Base-by-base conservation (phyloP, 2,888 invertebrate species). In the Dromius quadrimaculatus region DNA sequence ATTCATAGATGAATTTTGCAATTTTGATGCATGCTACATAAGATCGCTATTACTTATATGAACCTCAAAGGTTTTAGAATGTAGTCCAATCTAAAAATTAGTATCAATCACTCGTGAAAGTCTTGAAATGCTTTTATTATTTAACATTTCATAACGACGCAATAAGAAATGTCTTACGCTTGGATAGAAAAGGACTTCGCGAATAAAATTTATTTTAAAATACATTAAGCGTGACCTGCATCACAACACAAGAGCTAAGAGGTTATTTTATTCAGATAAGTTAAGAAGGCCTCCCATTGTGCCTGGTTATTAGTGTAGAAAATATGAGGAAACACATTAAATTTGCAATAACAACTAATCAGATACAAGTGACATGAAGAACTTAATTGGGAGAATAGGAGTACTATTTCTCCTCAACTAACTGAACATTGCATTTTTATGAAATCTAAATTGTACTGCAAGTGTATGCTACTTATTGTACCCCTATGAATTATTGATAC, bases 271-370 rank as follows among this genome's bases (percentile, higher is more conserved):
- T 41, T 62, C 41, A 41, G 41, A 41, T 41, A 41, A 38, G 4
- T 41, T 38, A 23, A 17, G 20, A 8, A 23, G 4, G 11, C 23
- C 23, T 22, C 22, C 62, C 38, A 62, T 62, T 62, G 62, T 62
- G 41, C 22, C 41, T 13, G 22, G 62, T 62, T 62, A 62, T 62
- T 62, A 62, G 62, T 41, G 62, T 62, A 62, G 62, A 62, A 62
- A 62, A 62, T 62, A 62, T 62, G 62, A 62, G 23, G 62, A 41
- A 38, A 59, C 36, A 59, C 59, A 59, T 9, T 32, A 59, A 36
- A 59, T 9, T 34, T 61, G 36, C 61, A 36, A 20, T 36, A 50
- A 61, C 38, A 61, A 36, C 41, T 62, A 62, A 62, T 22, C 41
- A 43, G 38, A 38, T 11, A 62, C 41, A n/a, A n/a, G n/a, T n/a